A percentile compares a stretch with the other conserved stretches of the same genome.
These are phyloP conservation scores for Unio delphinus DNA, from an alignment of 2,888 invertebrate genomes.

Conservation along the genomic window DNA sequence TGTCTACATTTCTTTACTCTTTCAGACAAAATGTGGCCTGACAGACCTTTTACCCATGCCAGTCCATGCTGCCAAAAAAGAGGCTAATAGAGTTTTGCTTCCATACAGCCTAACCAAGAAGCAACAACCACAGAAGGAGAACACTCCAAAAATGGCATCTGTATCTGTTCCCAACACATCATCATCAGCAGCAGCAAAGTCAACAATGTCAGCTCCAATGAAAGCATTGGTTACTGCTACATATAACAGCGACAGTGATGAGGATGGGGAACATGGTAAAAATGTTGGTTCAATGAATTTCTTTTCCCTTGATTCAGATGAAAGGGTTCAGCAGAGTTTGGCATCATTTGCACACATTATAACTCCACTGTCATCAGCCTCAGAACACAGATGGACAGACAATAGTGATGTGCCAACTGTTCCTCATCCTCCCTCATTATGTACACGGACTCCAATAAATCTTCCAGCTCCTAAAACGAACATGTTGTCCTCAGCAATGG, in stretches of 20 bases:
- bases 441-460: constrained; percentile 20
- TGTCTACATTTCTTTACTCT: constrained; percentile 5
- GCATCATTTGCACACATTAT: not conserved
- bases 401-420: constrained; percentile 22
- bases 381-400: not conserved
- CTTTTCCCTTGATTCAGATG: constrained; percentile 40
- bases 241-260: constrained; percentile 57
- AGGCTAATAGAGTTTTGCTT: constrained; percentile 54
- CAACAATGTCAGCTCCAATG: not conserved
- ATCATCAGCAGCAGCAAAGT: not conserved
- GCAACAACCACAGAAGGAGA: constrained; percentile 8
- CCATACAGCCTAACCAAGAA: constrained; percentile 51
- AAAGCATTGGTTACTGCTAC: constrained; percentile 8
- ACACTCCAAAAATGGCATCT: constrained; percentile 23
- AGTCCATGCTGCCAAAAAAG: constrained; percentile 54
- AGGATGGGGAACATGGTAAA: constrained; percentile 25
- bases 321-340: constrained; percentile 10
- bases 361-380: not conserved
- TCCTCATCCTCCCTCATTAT: constrained; percentile 16
- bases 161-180: constrained; percentile 2
- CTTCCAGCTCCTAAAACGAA: constrained; percentile 24
- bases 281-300: constrained; percentile 32
- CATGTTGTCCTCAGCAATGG: not conserved
- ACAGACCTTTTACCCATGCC: constrained; percentile 59
- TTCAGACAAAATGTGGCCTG: constrained; percentile 52